Base-by-base conservation (phyloP, 2,797 vertebrate species). In the Melanotaenia maccullochi region DNA sequence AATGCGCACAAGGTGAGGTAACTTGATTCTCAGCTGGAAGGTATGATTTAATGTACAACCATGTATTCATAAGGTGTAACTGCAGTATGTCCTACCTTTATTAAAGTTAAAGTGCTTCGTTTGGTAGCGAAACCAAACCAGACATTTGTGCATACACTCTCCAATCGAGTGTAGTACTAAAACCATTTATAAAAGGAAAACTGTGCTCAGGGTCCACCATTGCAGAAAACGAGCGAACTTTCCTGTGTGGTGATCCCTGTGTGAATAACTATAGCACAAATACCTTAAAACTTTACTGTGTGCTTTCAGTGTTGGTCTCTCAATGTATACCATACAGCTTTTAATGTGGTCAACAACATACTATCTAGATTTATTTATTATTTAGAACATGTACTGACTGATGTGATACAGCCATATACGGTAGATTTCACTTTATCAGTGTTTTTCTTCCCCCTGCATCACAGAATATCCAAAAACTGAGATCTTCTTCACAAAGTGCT, bases 1-100 rank as follows among this genome's bases (percentile, higher is more conserved):
- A 75, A 85, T 13, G 71, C 65, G 9, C 85, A 92, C 24, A 20
- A 70, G 83, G 95, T 97, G 71, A 33, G 36, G 24, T 1, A 28
- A 14, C 62, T 28, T 28, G 28, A 28, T 5, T 24, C 25, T 20
- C 12, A 16, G 14, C 14, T 13, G 14, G 40, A 42, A 44, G 42
- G 16, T 1, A 42, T 22, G n/a, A 24, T 22, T 51, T 51, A 22
- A 51, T 51, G 9, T 47, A 18, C n/a, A 24, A n/a, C 44, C 20
- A 9, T 7, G 20, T 24, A 9, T 22, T 24, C 20, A 51, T 3
- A 51, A 51, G 9, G n/a, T 11, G 3, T 22, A 4, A 51, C n/a
- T 51, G 18, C 6, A 18, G 1, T 44, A 20, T 42, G 13, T 16
- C 14, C 4, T 18, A 18, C 5, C 13, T 16, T 42, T 16, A 42